phyloP scores from a whole-genome alignment of 2,888 invertebrate species.

The Mythimna ferrago region DNA sequence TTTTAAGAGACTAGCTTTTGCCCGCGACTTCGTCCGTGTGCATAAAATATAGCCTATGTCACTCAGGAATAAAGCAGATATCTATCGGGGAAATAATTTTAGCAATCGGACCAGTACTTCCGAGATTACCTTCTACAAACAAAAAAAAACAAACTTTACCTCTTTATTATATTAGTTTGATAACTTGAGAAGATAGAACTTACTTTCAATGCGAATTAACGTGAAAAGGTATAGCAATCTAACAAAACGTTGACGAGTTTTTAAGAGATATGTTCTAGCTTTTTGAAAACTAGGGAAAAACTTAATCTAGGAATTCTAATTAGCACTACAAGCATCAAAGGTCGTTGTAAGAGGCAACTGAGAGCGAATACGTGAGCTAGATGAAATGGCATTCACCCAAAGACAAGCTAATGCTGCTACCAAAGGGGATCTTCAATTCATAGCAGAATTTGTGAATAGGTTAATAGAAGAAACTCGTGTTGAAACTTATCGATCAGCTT shows the following conservation, averaged over 20 bases:
- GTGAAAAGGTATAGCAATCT: not conserved
- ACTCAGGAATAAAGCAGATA: no score
- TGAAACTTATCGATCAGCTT: not conserved
- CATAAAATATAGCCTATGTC: no score
- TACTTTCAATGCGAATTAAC: not conserved
- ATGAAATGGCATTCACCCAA: conserved; percentile 5
- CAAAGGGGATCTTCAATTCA: not conserved
- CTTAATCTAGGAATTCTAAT: conserved; percentile 26
- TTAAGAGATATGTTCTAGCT: not conserved
- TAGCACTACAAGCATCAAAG: conserved; percentile 9
- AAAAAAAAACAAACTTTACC: no score
- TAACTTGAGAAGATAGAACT: not conserved
- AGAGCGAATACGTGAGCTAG: not conserved
- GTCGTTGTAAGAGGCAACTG: not conserved
- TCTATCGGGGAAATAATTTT: no score
- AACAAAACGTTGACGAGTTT: not conserved
- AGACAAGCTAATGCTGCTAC: not conserved
- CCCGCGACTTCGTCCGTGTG: no score
- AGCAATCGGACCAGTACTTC: no score
- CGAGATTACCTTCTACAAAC: no score
- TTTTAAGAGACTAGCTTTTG: not conserved
- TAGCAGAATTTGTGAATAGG: not conserved
- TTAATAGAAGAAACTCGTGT: not conserved
- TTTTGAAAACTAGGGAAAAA: conserved; percentile 2
- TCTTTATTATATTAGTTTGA: no score